Base-by-base conservation (phyloP, 1,140 invertebrate genomes). In the Brachionus sp. region DNA sequence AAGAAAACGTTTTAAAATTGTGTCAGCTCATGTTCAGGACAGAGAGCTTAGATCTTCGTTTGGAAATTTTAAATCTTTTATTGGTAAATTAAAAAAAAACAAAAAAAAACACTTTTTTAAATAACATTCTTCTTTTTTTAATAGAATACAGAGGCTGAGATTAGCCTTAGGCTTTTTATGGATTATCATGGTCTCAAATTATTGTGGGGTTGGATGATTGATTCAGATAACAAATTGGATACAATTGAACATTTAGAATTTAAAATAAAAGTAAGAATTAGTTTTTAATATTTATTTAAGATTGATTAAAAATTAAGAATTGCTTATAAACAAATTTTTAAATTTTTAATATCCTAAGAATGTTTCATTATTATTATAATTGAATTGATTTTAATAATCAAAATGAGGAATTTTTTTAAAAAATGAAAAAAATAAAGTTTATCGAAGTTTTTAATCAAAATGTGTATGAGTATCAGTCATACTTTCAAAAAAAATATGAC, bases 101-200 rank as follows among this genome's bases (percentile, higher is more conserved):
- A 13, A 46, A 46, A 90, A 86, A 7, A 6, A 25, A 78, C 12
- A 46, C 16, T 78, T 12, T 50, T 83, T 62, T n/a, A 50, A 83
- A 42, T 23, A 19, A 13, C 16, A 12, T 25, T 42, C 5, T 16
- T 84, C 44, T 16, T 75, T 84, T 82, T 68, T 66, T 66, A 68
- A 66, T 37, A 70, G 66, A 39, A 29, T 82, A 90, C 86, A 39
- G 88, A 88, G 10, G 90, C 89, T 86, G 50, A 57, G 23, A 80
- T 80, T 35, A 80, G 77, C 29, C 84, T 90, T 16, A 90, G 95
- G 33, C 90, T 98, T 33, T 97, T 98, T 88, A 90, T 98, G 13
- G 96, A 97, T 90, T 98, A 98, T 89, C 95, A 97, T 87, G 96
- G 95, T 0, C 90, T 98, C 35, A 90, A 93, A 9, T 88, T 98